Evolutionary conservation across 2,888 invertebrate species (phyloP).

Genomic region (Melanostoma scalare): DNA sequence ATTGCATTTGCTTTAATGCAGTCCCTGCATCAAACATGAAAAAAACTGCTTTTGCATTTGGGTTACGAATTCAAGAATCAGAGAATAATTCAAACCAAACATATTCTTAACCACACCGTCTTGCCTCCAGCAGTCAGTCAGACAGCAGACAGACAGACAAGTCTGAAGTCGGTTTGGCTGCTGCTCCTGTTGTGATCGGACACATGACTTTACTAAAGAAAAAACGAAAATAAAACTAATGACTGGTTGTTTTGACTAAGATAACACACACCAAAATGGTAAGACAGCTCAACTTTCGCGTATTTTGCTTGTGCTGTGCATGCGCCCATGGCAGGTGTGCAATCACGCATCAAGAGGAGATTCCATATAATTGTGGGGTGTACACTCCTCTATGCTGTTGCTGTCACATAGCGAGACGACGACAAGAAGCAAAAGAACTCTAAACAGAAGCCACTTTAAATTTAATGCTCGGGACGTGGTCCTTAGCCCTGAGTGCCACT

Average conservation of each 20-base stretch:
- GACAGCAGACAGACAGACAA: constrained; percentile 61
- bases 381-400: constrained; percentile 12
- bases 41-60: constrained; percentile 35
- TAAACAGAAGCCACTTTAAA: constrained; percentile 71
- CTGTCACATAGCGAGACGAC: constrained; percentile 11
- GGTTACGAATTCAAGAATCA: constrained; percentile 41
- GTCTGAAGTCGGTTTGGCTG: constrained; percentile 41
- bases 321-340: constrained; percentile 58
- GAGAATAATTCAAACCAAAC: constrained; percentile 25
- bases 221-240: constrained; percentile 65
- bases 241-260: constrained; percentile 72
- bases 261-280: constrained; percentile 66
- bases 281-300: constrained; percentile 49
- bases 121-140: constrained; percentile 35
- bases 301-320: constrained; percentile 1
- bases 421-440: constrained; percentile 1
- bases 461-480: constrained; percentile 61
- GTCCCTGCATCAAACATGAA: constrained; percentile 18
- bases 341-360: constrained; percentile 54
- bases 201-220: constrained; percentile 44
- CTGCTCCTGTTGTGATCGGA: constrained; percentile 20
- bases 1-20: constrained; percentile 62
- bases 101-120: constrained; percentile 42
- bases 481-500: constrained; percentile 38
- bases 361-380: constrained; percentile 60